Evolutionary conservation across 2,113 vertebrate genomes (phyloP), one percentile per base, ranked within the genome.

Genomic region (Dicerorhinus sumatrensis): DNA sequence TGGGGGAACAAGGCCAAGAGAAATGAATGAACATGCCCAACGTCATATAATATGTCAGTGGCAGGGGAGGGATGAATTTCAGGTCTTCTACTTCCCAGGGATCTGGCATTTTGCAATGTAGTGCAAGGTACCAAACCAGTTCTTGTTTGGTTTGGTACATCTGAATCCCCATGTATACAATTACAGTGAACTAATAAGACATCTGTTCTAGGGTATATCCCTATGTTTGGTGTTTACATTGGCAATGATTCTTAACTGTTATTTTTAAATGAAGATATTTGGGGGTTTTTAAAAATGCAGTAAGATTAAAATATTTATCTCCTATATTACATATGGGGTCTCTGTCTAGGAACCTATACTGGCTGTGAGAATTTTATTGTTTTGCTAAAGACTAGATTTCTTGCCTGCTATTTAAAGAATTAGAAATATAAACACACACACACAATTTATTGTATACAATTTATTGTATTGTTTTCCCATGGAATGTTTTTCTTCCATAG

Each of bases 1-100:
- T n/a, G 8, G n/a, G 56, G 93, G 93, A 97, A 97, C 60, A 73
- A 96, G 51, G 96, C 97, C 97, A 97, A 96, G 94, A 98, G 93
- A 96, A 96, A 96, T 95, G 95, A 97, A 92, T 20, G 80, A 92
- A 93, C 87, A 97, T 79, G 94, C 65, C 96, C 94, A 96, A 96
- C 94, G 97, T 91, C 96, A 96, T 13, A 4, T 4, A 63, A 58
- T 90, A 90, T 39, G 54, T 96, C 95, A 97, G 87, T 54, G 16
- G 48, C 63, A 81, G 60, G 54, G 60, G 36, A 96, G 84, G 60
- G 90, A 81, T 94, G 89, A 92, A 85, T 62, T 87, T 84, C 89
- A 73, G 79, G 65, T 96, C 92, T 97, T 95, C 91, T 69, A 39
- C 92, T 96, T 97, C 97, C 81, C 95, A 98, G 92, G 87, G 87